Conservation (phyloP, 2,113 vertebrate species). For the Nipponia nippon region DNA sequence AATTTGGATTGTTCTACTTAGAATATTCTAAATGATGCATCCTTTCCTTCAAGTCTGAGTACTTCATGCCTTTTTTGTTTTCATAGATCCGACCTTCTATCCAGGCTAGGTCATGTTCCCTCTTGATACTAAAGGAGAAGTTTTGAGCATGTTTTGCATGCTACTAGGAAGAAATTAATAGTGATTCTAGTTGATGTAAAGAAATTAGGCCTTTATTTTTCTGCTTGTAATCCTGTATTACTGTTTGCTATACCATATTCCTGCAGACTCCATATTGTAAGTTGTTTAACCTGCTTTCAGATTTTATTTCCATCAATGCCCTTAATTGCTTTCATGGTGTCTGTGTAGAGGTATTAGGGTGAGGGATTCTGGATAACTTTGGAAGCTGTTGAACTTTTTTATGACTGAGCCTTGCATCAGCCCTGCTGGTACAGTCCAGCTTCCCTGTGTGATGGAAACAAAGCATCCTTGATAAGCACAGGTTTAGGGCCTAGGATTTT, state of each 20-base stretch:
- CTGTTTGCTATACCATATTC: not conserved
- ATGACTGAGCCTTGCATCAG: not conserved
- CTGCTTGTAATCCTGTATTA: not conserved
- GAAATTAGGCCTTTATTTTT: not conserved
- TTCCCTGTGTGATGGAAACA: not conserved
- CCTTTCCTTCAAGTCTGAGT: conserved; percentile 1
- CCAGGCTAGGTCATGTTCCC: not conserved
- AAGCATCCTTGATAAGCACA: not conserved
- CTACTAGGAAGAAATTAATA: not conserved
- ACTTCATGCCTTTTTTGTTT: not conserved
- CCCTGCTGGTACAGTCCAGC: not conserved
- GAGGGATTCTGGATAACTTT: not conserved
- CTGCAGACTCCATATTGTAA: not conserved
- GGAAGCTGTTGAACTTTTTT: not conserved
- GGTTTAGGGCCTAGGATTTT: not conserved
- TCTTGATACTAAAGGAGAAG: not conserved
- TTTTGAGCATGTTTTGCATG: not conserved
- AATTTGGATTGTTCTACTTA: conserved; percentile 16
- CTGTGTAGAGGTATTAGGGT: not conserved
- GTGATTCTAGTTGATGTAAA: not conserved
- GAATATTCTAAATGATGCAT: conserved; percentile 17
- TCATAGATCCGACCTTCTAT: not conserved
- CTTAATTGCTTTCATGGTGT: not conserved
- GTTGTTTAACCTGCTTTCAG: not conserved
- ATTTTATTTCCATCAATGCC: not conserved